phyloP scores from a whole-genome alignment of 1,140 invertebrate species.

The Copidosoma floridanum region DNA sequence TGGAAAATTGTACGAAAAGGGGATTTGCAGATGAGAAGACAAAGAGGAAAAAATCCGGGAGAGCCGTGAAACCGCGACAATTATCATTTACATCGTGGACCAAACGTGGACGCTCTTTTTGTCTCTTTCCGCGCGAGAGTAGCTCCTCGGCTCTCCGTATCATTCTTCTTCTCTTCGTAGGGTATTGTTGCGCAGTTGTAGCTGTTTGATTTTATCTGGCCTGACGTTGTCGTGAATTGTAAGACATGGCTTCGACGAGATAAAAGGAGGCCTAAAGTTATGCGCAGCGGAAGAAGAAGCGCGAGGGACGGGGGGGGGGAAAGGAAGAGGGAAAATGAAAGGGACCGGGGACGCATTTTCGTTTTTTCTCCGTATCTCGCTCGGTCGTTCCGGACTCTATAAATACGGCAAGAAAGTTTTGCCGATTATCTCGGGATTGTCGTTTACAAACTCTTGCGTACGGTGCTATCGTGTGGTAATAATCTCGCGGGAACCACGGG shows the following conservation, averaged over 20 bases:
- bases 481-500: conserved; percentile 21
- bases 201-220: conserved; percentile 42
- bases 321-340: conserved; percentile 23
- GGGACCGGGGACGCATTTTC: conserved; percentile 19
- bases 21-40: not conserved
- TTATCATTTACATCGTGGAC: conserved; percentile 38
- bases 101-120: conserved; percentile 31
- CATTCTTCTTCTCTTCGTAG: not conserved
- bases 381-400: conserved; percentile 27
- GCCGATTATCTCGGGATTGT: conserved; percentile 37
- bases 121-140: not conserved
- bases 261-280: conserved; percentile 34
- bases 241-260: conserved; percentile 42
- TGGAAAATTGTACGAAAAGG: not conserved
- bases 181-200: conserved; percentile 42
- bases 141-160: not conserved
- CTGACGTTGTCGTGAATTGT: conserved; percentile 48
- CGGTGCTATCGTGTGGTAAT: conserved; percentile 31
- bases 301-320: conserved; percentile 12
- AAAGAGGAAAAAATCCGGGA: not conserved
- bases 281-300: conserved; percentile 28
- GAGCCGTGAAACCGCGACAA: conserved; percentile 30
- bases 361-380: not conserved
- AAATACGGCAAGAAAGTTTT: conserved; percentile 37
- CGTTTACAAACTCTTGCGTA: conserved; percentile 36